Evolutionary conservation across 2,113 vertebrate species (phyloP).

Genomic region (Theristicus caerulescens): DNA sequence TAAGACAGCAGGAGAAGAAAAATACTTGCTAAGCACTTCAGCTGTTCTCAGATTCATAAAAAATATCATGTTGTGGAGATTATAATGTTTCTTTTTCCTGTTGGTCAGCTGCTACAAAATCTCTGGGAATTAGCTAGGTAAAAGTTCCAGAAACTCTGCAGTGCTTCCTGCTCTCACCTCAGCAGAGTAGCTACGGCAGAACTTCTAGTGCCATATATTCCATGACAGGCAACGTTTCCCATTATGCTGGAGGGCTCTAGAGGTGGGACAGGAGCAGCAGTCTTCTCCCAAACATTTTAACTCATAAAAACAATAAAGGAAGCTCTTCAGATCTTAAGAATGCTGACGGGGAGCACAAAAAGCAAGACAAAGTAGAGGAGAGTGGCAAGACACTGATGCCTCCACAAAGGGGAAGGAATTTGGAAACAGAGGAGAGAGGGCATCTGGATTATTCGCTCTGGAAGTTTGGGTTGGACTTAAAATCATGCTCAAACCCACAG

Average conservation of each 20-base stretch:
- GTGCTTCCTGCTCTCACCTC: fast-evolving
- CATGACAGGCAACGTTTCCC: background rate
- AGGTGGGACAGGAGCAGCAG: background rate
- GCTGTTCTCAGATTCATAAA: constrained; percentile 47
- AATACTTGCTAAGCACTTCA: constrained; percentile 62
- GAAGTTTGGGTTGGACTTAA: background rate
- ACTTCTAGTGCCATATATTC: background rate
- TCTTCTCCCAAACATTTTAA: background rate
- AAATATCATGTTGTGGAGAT: constrained; percentile 13
- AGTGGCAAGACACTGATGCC: background rate
- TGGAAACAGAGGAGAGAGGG: background rate
- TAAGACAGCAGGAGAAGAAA: constrained; percentile 57
- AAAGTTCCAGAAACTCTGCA: background rate
- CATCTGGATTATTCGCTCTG: background rate
- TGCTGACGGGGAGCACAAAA: background rate
- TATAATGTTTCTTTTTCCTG: background rate
- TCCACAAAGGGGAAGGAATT: background rate
- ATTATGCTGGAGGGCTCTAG: background rate
- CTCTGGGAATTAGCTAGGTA: background rate
- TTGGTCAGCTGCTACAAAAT: constrained; percentile 4
- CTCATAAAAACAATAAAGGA: background rate
- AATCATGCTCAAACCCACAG: fast-evolving
- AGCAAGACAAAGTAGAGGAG: background rate
- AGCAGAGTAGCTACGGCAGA: background rate
- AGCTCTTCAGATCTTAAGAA: background rate